Evolutionary conservation across 2,797 vertebrate genomes (phyloP), one percentile per base, ranked within the genome.

Genomic region (Kryptolebias ocellatus): DNA sequence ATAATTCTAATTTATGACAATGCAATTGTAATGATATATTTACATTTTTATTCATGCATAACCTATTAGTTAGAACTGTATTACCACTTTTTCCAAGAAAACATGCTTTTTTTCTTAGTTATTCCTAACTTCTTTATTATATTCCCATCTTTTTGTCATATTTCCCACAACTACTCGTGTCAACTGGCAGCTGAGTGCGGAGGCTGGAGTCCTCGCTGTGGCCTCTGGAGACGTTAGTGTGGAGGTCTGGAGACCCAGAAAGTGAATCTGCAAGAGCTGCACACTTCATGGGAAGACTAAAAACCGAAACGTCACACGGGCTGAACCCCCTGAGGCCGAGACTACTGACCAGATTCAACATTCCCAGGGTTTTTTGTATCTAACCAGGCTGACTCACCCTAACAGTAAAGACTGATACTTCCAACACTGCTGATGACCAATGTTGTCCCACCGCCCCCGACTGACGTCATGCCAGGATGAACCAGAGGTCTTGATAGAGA

Each of bases 231-330:
- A 95, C 0, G 88, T 90, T 63, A 94, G 90, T 0, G 90, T 96
- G 45, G 94, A 96, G 67, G 86, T 98, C 53, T 98, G 96, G 96
- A 93, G 94, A 70, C 92, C 94, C 58, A 89, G 83, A 54, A 86
- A 78, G 60, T 92, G 57, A 91, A 39, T 51, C 17, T 9, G 17
- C 17, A 59, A 44, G 16, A 52, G 42, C n/a, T 46, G 45, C 9
- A 16, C 8, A 53, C 29, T 1, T 9, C 18, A 27, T 27, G 24
- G 16, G 16, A 54, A 54, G 20, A 66, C 39, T 34, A 11, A 5
- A 14, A 57, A 39, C 9, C 2, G 37, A 39, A 39, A 39, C 37
- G 3, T 39, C 10, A 39, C 14, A n/a, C 42, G 20, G 47, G 18
- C 27, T 44, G 55, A 29, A 24, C 20, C 20, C 20, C 20, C 20